These are phyloP conservation scores for Chelmon rostratus DNA, from an alignment of 2,797 vertebrate genomes.

Conservation along the genomic window DNA sequence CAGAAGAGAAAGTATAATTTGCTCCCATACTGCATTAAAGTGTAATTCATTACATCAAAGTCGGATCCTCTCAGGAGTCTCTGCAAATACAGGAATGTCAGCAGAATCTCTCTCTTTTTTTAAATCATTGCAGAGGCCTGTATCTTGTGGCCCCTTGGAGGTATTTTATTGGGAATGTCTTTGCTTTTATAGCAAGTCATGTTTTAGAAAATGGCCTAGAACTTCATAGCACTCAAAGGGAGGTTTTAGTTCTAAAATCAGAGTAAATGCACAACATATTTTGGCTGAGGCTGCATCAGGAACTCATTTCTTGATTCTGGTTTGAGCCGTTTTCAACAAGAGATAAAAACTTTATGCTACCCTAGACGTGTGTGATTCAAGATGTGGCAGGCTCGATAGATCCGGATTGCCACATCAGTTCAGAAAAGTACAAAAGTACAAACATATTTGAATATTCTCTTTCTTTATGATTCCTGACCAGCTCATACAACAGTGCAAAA, in stretches of 20 bases:
- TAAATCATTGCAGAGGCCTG: conserved; percentile 22
- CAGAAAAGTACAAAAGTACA: conserved; percentile 44
- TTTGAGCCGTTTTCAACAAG: conserved; percentile 50
- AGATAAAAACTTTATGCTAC: conserved; percentile 44
- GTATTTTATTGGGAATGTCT: conserved; percentile 49
- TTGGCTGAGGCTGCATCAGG: conserved; percentile 45
- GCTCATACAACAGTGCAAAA: conserved; percentile 19
- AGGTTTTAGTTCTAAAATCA: conserved; percentile 27
- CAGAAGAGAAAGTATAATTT: conserved; percentile 40
- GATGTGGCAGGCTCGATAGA: conserved; percentile 9
- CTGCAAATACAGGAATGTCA: conserved; percentile 10
- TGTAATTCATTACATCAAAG: conserved; percentile 19
- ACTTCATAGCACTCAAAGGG: conserved; percentile 42
- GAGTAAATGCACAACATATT: conserved; percentile 40
- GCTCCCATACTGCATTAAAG: conserved; percentile 42
- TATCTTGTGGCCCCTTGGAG: conserved; percentile 17
- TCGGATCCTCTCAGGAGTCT: conserved; percentile 13
- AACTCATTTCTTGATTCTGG: conserved; percentile 52
- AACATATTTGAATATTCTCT: conserved; percentile 14
- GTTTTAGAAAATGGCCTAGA: conserved; percentile 18
- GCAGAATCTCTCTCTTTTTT: conserved; percentile 9
- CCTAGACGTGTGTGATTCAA: conserved; percentile 22
- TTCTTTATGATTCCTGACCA: neutral
- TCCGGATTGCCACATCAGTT: conserved; percentile 36
- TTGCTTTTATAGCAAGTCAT: conserved; percentile 10